Evolutionary conservation across 2,888 invertebrate species (phyloP), one percentile per base, ranked within the genome.

Genomic region (Yponomeuta malinellus): DNA sequence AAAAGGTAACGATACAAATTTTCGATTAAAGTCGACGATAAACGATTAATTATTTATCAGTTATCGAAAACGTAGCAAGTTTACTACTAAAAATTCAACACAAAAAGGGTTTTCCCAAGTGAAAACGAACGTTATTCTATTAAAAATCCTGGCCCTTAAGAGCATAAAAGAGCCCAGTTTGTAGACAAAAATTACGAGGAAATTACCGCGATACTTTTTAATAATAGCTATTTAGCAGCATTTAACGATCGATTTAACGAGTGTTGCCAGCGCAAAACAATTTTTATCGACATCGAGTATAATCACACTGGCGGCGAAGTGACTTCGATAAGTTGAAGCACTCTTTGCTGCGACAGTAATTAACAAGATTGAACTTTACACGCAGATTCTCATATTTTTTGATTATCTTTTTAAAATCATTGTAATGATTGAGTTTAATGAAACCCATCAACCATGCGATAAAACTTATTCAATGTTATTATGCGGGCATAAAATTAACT

Each of bases 211-310:
- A 72, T 72, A 72, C 70, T 71, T 73, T 74, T 71, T 73, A 73
- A 74, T 74, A 71, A 72, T 70, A 48, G n/a, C 72, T 70, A 72
- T 73, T 71, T 72, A 74, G 72, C 72, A 69, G 68, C 64, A 70
- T 72, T 75, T 74, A 72, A 72, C 71, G 73, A 70, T 65, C 73
- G 63, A 72, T 71, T 75, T 75, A 72, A 72, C 73, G 74, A 72
- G 71, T 69, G 72, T 65, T 72, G 71, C 73, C 31, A 71, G 72
- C 72, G 74, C 72, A 74, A 75, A 75, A 71, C 69, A 69, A 63
- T 52, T 70, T 74, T 75, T 72, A 75, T 72, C 64, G 71, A 71
- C 71, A 63, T 64, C 72, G 69, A 64, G 59, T 59, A 65, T 68
- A 70, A 72, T 72, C 71, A 72, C 70, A 67, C 64, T 71, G 72